Evolutionary conservation across 1,140 invertebrate species (phyloP).

Genomic region (Cataglyphis hispanica): DNA sequence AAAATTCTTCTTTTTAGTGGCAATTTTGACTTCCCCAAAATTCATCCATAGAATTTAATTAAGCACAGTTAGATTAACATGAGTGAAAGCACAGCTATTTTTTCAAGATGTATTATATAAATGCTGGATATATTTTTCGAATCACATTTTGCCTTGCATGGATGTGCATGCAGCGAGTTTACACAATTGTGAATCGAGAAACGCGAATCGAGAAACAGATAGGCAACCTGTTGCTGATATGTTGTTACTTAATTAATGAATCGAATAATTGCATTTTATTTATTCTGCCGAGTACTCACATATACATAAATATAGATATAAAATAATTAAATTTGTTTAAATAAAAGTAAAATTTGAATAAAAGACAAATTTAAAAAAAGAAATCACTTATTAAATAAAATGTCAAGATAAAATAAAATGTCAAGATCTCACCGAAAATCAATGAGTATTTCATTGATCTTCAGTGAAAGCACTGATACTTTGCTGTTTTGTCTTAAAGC

Average conservation of each 20-base stretch:
- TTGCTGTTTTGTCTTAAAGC: too few species aligned
- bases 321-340: background rate
- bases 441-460: too few species aligned
- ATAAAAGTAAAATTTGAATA: conserved; percentile 22
- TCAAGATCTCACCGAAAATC: too few species aligned
- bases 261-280: conserved; percentile 16
- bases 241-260: background rate
- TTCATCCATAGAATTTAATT: background rate
- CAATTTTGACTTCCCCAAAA: too few species aligned
- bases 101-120: background rate
- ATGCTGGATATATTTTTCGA: background rate
- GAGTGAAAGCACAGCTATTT: background rate
- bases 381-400: too few species aligned
- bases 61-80: background rate
- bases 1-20: too few species aligned
- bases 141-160: background rate
- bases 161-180: background rate
- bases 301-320: background rate
- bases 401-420: too few species aligned
- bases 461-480: too few species aligned
- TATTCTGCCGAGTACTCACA: background rate
- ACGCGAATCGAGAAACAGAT: background rate
- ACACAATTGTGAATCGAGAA: conserved; percentile 4
- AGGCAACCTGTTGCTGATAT: conserved; percentile 50
- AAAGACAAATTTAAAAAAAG: background rate